A percentile compares a stretch with the other conserved stretches of the same genome.
Evolutionary conservation across 35 echinoderm and acorn worm genomes (phyloP).

Genomic region (Heliocidaris erythrogramma): DNA sequence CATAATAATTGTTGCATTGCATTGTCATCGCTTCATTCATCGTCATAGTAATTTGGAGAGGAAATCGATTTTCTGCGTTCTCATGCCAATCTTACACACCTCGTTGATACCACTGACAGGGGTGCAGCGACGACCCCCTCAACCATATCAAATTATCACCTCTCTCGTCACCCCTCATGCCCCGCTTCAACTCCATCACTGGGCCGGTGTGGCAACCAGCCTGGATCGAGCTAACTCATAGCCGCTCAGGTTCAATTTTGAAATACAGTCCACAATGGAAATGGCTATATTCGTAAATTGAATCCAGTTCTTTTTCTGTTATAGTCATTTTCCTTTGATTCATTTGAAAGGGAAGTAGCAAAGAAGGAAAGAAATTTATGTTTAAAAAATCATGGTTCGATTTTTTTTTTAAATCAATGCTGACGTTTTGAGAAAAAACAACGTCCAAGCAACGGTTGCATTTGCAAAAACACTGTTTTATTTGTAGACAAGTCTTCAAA

Average conservation of each 20-base stretch:
- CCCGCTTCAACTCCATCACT: neutral
- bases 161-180: slow-evolving; percentile 17
- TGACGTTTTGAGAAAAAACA: too few species aligned
- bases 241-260: neutral
- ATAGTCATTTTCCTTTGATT: neutral
- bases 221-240: neutral
- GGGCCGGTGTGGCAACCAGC: neutral
- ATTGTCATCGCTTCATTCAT: neutral
- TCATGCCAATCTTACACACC: slow-evolving; percentile 39
- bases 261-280: neutral
- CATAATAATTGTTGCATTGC: neutral
- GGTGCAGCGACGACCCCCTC: neutral
- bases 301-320: neutral
- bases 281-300: neutral
- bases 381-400: neutral
- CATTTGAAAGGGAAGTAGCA: neutral
- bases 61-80: slow-evolving; percentile 25
- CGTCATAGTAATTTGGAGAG: slow-evolving; percentile 33
- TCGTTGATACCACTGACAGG: slow-evolving; percentile 19
- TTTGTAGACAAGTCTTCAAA: too few species aligned
- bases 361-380: neutral
- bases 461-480: too few species aligned
- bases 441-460: too few species aligned
- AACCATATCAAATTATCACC: slow-evolving; percentile 38
- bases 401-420: too few species aligned